Base-by-base conservation (phyloP, 2,888 invertebrate genomes). In the Catonia carolina region DNA sequence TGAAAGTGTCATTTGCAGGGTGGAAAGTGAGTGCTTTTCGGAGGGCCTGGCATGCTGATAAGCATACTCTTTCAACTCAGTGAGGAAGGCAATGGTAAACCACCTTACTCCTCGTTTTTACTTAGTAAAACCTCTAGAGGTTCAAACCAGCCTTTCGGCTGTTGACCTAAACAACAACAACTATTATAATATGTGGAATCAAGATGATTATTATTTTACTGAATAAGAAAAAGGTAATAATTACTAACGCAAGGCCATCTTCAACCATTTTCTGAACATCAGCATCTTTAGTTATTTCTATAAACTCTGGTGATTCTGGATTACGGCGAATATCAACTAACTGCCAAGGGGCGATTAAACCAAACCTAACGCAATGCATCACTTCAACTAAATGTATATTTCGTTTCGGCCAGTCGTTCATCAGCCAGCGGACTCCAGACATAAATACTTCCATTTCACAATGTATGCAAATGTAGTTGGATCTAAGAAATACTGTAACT, bases 351-450 rank as follows among this genome's bases (percentile, higher is more conserved):
- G 85, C 84, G 66, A 90, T 83, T 39, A 88, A 77, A 0, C 88
- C 86, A 68, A 90, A 90, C 23, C 89, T 78, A 0, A 90, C 80
- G 68, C 86, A 86, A 1, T 77, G 75, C 72, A 89, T 75, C 1
- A 89, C 75, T 6, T 83, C 79, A 0, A 80, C 72, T 18, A 83
- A 74, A 60, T 76, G 68, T 17, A 73, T 70, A 17, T 79, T 76
- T 1, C 89, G 77, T 2, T 76, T 72, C 0, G 77, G 67, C 86
- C 86, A 89, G 65, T 86, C 79, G 48, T 82, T 78, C 69, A 83
- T 81, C 18, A 90, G 69, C 90, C 90, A 90, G 17, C 89, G 77
- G 0, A 89, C 83, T 0, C 84, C 89, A 0, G 88, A 81, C 85
- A 89, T 87, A 39, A 88, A 78, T 0, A 89, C 81, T 72, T 89